These are phyloP conservation scores for Chaunax sp. DNA, from an alignment of 2,797 vertebrate genomes.

Conservation along the genomic window DNA sequence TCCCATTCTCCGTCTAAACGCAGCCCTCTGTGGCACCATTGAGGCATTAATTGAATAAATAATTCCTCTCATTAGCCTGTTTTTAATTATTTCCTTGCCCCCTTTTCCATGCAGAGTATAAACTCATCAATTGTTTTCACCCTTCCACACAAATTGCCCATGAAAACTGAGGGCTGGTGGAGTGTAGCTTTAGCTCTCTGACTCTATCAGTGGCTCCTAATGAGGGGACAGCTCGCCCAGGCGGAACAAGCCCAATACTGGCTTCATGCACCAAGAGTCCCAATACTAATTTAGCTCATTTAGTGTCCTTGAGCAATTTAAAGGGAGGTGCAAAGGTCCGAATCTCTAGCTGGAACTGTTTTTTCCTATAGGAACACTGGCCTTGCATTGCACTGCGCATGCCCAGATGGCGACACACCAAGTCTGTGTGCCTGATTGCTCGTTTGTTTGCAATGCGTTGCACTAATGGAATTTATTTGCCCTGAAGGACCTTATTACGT, in stretches of 20 bases:
- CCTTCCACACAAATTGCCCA: constrained; percentile 77
- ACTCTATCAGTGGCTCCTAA: constrained; percentile 73
- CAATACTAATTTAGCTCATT: constrained; percentile 80
- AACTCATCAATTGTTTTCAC: constrained; percentile 78
- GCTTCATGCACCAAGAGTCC: constrained; percentile 70
- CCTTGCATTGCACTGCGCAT: constrained; percentile 41
- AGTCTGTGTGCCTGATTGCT: constrained; percentile 71
- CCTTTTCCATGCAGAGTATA: constrained; percentile 58
- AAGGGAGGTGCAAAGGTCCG: constrained; percentile 67
- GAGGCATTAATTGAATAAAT: constrained; percentile 83
- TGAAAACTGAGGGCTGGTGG: constrained; percentile 66
- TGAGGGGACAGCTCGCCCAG: constrained; percentile 74
- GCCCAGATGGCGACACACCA: constrained; percentile 43
- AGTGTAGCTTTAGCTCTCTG: constrained; percentile 58
- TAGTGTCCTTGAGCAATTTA: constrained; percentile 81
- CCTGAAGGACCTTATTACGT: constrained; percentile 73
- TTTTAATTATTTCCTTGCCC: constrained; percentile 81
- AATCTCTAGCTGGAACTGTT: constrained; percentile 56
- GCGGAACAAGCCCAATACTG: constrained; percentile 74
- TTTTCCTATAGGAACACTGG: constrained; percentile 51
- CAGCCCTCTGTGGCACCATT: constrained; percentile 67
- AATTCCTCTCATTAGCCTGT: constrained; percentile 83
- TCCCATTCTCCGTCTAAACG: constrained; percentile 64
- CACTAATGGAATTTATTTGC: constrained; percentile 79
- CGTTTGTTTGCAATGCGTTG: constrained; percentile 76